Evolutionary conservation across 2,797 vertebrate genomes (phyloP).

Genomic region (Clarias fuscus): DNA sequence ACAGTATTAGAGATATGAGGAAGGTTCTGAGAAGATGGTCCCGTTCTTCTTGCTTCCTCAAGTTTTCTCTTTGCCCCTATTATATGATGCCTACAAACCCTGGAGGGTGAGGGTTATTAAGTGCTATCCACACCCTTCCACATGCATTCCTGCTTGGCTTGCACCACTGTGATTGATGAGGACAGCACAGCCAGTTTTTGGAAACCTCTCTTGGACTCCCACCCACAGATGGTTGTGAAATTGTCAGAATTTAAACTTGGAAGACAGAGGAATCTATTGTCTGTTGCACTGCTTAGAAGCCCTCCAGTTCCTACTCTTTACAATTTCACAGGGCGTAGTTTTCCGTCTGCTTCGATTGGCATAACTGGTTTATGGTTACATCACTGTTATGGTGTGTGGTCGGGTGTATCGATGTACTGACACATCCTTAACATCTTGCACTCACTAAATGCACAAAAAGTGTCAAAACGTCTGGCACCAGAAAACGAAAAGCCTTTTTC

Average conservation of each 20-base stretch:
- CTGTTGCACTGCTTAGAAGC: neutral
- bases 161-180: neutral
- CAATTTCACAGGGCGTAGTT: neutral
- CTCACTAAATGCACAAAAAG: neutral
- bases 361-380: neutral
- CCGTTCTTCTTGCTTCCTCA: neutral
- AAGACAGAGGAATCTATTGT: neutral
- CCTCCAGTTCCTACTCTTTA: neutral
- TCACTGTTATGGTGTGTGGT: neutral
- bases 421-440: neutral
- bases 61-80: no score
- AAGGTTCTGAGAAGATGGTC: neutral
- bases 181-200: neutral
- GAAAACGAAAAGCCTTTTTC: neutral
- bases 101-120: neutral
- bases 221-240: neutral
- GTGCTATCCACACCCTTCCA: neutral
- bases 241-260: neutral
- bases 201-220: neutral
- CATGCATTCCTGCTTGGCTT: neutral
- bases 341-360: neutral
- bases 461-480: neutral
- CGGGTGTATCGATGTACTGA: neutral
- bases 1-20: neutral
- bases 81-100: neutral